These are phyloP conservation scores for Ctenochaetus hawaiiensis DNA, from an alignment of 2,797 vertebrate species.

Conservation along the genomic window DNA sequence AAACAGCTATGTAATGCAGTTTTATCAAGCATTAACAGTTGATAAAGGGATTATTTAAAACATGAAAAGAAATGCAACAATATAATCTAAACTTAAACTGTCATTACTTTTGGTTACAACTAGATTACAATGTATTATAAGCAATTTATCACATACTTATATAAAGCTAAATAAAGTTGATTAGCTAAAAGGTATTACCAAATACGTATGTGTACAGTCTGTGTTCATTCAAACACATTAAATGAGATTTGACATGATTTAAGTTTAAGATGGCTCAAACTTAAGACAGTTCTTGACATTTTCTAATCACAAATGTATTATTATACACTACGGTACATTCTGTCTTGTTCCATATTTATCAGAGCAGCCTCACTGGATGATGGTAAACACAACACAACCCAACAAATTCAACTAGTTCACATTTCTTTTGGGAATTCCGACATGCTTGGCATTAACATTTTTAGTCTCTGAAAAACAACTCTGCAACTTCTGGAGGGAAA, in stretches of 20 bases:
- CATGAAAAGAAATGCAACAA: not conserved
- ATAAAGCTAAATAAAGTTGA: not conserved
- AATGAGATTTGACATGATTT: not conserved
- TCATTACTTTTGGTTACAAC: not conserved
- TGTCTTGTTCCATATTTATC: slow-evolving; percentile 58
- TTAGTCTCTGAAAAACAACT: slow-evolving; percentile 73
- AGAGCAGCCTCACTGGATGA: slow-evolving; percentile 47
- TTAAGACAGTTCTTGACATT: not conserved
- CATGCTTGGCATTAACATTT: slow-evolving; percentile 73
- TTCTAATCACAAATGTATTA: slow-evolving; percentile 29
- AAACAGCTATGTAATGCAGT: too few relatives aligned
- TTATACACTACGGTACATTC: slow-evolving; percentile 38
- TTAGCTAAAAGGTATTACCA: not conserved
- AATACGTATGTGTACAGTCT: not conserved
- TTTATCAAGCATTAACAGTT: too few relatives aligned
- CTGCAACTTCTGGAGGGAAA: slow-evolving; percentile 71
- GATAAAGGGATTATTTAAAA: not conserved
- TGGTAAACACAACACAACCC: slow-evolving; percentile 62
- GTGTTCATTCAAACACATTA: not conserved
- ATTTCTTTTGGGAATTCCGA: slow-evolving; percentile 72
- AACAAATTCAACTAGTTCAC: slow-evolving; percentile 72
- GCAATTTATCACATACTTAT: not conserved
- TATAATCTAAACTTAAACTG: not conserved
- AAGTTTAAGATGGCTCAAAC: slow-evolving; percentile 5
- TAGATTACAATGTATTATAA: not conserved